Percentiles rank a stretch among this genome's conserved stretches.
phyloP scores from a whole-genome alignment of 2,113 vertebrate species.

The Tetrao urogallus region DNA sequence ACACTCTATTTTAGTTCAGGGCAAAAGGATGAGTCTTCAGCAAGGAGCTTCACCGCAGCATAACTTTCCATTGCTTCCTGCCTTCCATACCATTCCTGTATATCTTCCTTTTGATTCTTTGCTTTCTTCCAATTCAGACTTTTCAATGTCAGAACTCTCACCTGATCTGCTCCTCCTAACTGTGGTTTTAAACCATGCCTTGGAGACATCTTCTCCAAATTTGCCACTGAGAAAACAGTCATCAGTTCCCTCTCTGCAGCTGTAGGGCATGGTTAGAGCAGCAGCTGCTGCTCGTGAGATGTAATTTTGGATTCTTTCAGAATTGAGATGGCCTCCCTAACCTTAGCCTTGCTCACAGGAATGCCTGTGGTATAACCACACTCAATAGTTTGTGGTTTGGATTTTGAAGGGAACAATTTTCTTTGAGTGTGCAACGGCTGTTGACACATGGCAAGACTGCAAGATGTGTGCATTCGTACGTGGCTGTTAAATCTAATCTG shows the following conservation, averaged over 20 bases:
- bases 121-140: neutral
- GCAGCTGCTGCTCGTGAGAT: neutral
- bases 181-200: neutral
- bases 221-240: neutral
- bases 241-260: neutral
- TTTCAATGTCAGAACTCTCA: neutral
- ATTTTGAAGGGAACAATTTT: neutral
- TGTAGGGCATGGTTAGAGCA: neutral
- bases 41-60: neutral
- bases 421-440: neutral
- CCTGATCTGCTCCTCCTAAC: neutral
- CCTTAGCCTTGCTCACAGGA: constrained; percentile 18
- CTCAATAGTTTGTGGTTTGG: constrained; percentile 7
- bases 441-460: neutral
- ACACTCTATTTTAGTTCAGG: neutral
- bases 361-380: neutral
- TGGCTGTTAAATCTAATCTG: neutral
- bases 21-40: neutral
- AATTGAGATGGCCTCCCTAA: constrained; percentile 9
- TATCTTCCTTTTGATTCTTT: neutral
- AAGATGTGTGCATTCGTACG: neutral
- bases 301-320: constrained; percentile 26
- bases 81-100: neutral
- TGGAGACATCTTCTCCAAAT: neutral
- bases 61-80: neutral